Percentiles rank a stretch among this genome's conserved stretches.
phyloP scores from a whole-genome alignment of 2,888 invertebrate species.

The Zaprionus lineosus region DNA sequence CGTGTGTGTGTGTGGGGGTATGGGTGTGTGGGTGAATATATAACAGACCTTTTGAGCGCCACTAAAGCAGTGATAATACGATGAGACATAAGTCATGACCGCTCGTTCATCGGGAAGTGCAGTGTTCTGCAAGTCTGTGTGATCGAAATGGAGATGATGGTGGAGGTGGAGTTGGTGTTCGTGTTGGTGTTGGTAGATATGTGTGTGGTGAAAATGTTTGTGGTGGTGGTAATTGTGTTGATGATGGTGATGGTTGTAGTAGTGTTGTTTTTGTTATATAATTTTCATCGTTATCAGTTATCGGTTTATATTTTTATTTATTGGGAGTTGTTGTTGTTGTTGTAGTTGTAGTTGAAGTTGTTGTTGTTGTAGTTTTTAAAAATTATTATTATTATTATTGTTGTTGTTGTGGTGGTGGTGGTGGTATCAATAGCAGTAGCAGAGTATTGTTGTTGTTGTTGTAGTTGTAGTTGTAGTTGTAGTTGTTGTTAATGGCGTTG shows the following conservation, averaged over 20 bases:
- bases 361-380: too few relatives aligned
- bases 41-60: conserved; percentile 98
- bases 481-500: conserved; percentile 41
- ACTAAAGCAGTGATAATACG: conserved; percentile 99
- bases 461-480: conserved; percentile 44
- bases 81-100: conserved; percentile 99
- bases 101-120: conserved; percentile 99
- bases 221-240: conserved; percentile 11
- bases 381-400: too few relatives aligned
- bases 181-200: background rate
- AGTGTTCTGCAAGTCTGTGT: conserved; percentile 89
- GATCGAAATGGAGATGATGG: conserved; percentile 32
- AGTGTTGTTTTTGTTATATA: conserved; percentile 26
- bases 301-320: conserved; percentile 17
- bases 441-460: conserved; percentile 51
- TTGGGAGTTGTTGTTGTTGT: conserved; percentile 28
- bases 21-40: conserved; percentile 19
- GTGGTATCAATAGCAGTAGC: conserved; percentile 44
- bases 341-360: conserved; percentile 24
- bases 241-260: conserved; percentile 26
- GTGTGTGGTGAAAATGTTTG: too few relatives aligned
- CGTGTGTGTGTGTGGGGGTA: background rate
- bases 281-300: conserved; percentile 20
- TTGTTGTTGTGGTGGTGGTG: too few relatives aligned
- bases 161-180: conserved; percentile 31